Evolutionary conservation across 2,113 vertebrate genomes (phyloP), one percentile per base, ranked within the genome.

Genomic region (Coturnix japonica): DNA sequence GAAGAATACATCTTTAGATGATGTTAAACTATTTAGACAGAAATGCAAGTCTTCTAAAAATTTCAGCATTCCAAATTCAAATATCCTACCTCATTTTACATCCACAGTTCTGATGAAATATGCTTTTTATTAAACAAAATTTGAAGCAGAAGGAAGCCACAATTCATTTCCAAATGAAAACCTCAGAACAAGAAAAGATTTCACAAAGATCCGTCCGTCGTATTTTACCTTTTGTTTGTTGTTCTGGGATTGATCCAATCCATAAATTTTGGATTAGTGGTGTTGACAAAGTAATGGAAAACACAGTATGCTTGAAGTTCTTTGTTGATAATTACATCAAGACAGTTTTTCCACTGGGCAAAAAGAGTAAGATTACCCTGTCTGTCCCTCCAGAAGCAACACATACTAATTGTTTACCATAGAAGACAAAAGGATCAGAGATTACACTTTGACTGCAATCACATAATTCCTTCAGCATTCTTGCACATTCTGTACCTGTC

Each of bases 271-370:
- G 78, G 79, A 90, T 94, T 95, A 94, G 80, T 72, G 0, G 25
- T 86, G 88, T 84, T 54, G 85, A 95, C 90, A 93, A 78, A 94
- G 95, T 84, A 95, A 95, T 90, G 90, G 80, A 95, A 94, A 96
- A 91, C 85, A 86, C 35, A 66, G 35, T 87, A 44, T 76, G 63
- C 70, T 90, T 93, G 54, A 94, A 95, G 88, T 93, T 94, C 74
- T 67, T 89, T 94, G 63, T 67, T 94, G 86, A 79, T 90, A 94
- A 93, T 95, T 95, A 90, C 88, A 94, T 37, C 83, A 90, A 90
- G 88, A 89, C 83, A 84, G 57, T 84, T 93, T 89, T 95, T 93
- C 90, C 90, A 89, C 5, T 0, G 63, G 92, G 93, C 93, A 75
- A 91, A 78, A 70, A 54, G 76, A 75, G 54, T 93, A 76, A 81